A percentile compares a stretch with the other conserved stretches of the same genome.
These are phyloP conservation scores for Empidonax traillii DNA, from an alignment of 2,113 vertebrate genomes.

Conservation along the genomic window DNA sequence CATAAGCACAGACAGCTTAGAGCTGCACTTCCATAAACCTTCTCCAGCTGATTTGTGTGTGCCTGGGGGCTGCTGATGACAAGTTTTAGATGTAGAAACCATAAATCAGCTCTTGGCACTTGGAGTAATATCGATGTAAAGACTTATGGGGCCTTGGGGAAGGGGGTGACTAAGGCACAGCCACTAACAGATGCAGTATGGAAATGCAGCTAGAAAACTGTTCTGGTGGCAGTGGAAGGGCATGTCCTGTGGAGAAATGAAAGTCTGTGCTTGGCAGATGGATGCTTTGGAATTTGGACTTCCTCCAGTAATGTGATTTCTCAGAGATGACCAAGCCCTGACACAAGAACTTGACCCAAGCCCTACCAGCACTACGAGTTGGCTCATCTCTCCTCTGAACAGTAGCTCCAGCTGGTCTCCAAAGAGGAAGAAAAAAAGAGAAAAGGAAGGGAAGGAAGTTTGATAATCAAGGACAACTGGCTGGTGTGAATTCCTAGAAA, in stretches of 20 bases:
- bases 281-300: neutral
- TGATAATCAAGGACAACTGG: neutral
- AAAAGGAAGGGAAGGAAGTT: neutral
- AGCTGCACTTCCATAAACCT: neutral
- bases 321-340: neutral
- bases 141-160: neutral
- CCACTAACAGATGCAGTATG: neutral
- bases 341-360: neutral
- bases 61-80: neutral
- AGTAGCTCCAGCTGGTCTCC: neutral
- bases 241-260: neutral
- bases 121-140: neutral
- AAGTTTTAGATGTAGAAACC: neutral
- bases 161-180: neutral
- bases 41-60: neutral
- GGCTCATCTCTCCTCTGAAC: neutral
- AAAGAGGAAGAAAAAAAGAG: neutral
- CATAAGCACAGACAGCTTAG: accelerated
- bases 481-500: neutral
- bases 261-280: neutral
- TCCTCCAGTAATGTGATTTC: neutral
- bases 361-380: neutral
- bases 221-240: neutral
- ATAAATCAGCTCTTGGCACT: neutral
- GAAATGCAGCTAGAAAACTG: neutral